A percentile compares a stretch with the other conserved stretches of the same genome.
phyloP scores from a whole-genome alignment of 1,140 invertebrate genomes.

The Ceratitis capitata region DNA sequence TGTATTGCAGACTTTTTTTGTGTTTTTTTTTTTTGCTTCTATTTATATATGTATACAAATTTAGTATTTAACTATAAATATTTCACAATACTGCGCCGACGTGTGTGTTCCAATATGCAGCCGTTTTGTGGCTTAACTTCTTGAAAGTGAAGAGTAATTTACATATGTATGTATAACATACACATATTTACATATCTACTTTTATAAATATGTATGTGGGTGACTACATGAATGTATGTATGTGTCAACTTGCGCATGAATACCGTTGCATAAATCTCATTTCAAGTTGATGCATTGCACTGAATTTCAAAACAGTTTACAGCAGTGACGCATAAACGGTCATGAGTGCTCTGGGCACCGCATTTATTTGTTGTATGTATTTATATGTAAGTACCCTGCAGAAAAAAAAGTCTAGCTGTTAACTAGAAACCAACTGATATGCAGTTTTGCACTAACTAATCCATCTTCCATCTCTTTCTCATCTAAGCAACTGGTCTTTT shows the following conservation, averaged over 20 bases:
- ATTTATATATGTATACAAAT: neutral
- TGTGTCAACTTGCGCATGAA: neutral
- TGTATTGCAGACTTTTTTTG: too few species aligned
- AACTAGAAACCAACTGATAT: too few species aligned
- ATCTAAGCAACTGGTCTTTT: too few species aligned
- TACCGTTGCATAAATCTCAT: neutral
- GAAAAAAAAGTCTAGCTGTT: too few species aligned
- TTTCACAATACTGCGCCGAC: neutral
- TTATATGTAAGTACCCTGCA: neutral
- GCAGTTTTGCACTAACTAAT: too few species aligned
- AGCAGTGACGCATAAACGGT: neutral
- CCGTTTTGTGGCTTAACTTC: neutral
- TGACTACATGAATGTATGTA: neutral
- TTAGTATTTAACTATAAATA: constrained; percentile 17
- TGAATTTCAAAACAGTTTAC: constrained; percentile 5
- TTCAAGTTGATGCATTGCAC: constrained; percentile 8
- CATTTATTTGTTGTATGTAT: too few species aligned
- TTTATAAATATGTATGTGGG: neutral
- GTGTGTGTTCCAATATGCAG: neutral
- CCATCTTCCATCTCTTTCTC: too few species aligned
- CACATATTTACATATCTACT: neutral
- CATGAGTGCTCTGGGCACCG: neutral
- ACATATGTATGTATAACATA: neutral
- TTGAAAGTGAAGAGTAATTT: neutral
- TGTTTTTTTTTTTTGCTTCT: neutral